Percentiles rank a stretch among this genome's conserved stretches.
Evolutionary conservation across 2,113 vertebrate species (phyloP).

Genomic region (Ploceus nigricollis): DNA sequence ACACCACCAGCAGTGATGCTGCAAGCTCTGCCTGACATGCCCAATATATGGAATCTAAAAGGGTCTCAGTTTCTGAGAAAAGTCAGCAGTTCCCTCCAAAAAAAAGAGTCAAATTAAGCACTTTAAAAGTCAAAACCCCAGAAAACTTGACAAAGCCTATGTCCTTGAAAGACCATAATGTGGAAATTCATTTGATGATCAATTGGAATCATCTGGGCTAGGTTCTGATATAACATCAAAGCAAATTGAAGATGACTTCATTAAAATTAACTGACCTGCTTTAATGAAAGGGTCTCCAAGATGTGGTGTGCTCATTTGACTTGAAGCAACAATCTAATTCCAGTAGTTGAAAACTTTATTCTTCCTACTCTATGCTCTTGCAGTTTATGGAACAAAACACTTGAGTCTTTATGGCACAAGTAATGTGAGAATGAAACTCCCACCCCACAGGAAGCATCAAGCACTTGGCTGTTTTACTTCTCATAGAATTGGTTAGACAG

Average conservation of each 20-base stretch:
- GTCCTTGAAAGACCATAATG: neutral
- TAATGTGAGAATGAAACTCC: neutral
- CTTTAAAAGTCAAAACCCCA: neutral
- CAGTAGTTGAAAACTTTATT: neutral
- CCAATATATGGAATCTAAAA: neutral
- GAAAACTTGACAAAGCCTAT: neutral
- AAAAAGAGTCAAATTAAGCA: neutral
- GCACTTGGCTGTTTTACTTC: neutral
- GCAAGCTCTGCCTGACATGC: neutral
- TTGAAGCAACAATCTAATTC: neutral
- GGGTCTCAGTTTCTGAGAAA: neutral
- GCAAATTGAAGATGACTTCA: neutral
- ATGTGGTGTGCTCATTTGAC: neutral
- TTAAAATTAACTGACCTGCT: slow-evolving; percentile 21
- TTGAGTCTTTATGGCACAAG: neutral
- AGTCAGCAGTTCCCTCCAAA: neutral
- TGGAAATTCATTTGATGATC: neutral
- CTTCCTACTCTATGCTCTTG: neutral
- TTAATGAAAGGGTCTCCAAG: neutral
- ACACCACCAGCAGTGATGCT: neutral
- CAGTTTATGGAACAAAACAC: neutral
- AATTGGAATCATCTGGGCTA: neutral
- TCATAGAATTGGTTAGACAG: neutral
- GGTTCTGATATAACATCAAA: slow-evolving; percentile 13
- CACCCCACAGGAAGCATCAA: neutral